phyloP scores from a whole-genome alignment of 2,113 vertebrate genomes.

The Poeciliopsis prolifica region DNA sequence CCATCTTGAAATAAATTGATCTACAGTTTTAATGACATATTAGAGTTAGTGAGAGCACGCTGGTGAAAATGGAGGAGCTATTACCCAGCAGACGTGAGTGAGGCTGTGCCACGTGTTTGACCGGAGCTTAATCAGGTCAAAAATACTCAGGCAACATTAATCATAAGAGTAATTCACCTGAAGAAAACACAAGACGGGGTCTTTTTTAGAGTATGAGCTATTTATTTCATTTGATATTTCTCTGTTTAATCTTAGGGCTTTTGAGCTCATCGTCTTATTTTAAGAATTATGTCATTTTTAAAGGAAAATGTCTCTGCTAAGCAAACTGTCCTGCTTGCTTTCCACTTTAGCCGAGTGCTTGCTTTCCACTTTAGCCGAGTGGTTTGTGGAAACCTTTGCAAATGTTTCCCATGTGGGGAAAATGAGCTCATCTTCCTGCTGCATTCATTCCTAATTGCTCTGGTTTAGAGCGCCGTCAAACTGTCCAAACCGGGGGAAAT shows the following conservation, averaged over 20 bases:
- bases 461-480: conserved; percentile 14
- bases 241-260: neutral
- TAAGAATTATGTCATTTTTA: neutral
- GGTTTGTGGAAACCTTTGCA: neutral
- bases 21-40: neutral
- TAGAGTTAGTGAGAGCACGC: neutral
- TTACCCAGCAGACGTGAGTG: neutral
- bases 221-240: neutral
- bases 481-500: conserved; percentile 15
- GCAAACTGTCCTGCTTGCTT: neutral
- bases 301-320: neutral
- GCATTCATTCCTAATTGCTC: conserved; percentile 34
- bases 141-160: neutral
- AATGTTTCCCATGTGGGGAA: conserved; percentile 3
- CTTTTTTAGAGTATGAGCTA: neutral
- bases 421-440: conserved; percentile 12
- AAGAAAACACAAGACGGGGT: neutral
- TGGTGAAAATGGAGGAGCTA: neutral
- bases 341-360: neutral
- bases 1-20: neutral
- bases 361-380: neutral
- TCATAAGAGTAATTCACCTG: neutral
- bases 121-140: neutral
- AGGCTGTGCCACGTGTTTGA: neutral
- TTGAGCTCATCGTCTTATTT: neutral